These are phyloP conservation scores for Micromys minutus DNA, from an alignment of 2,113 vertebrate genomes.

Conservation along the genomic window DNA sequence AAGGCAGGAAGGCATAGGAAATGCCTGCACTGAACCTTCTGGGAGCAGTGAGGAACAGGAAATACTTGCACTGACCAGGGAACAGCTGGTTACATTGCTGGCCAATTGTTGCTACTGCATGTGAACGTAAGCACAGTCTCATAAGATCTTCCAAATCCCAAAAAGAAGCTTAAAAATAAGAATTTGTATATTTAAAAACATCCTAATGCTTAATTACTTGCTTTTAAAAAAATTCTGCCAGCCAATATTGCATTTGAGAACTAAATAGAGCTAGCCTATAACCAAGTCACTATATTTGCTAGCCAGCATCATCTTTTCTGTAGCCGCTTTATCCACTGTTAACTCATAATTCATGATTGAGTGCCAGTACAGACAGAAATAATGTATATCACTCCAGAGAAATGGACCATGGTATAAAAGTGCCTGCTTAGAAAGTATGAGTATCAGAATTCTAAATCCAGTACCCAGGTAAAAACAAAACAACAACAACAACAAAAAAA, in stretches of 20 bases:
- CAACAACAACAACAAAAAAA: no score
- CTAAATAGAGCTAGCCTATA: background rate
- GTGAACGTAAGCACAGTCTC: background rate
- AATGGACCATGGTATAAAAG: background rate
- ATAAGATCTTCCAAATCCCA: constrained; percentile 33
- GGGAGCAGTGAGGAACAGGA: background rate
- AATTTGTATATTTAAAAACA: background rate
- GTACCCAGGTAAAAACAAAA: no score
- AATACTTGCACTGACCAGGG: background rate
- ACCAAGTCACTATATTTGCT: background rate
- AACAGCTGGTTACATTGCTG: constrained; percentile 2
- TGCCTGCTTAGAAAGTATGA: background rate
- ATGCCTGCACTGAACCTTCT: background rate
- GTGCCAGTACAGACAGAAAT: background rate
- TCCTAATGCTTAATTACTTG: constrained; percentile 2
- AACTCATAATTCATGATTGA: constrained; percentile 5
- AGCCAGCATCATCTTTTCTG: background rate
- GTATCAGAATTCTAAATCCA: background rate
- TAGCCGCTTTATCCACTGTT: background rate
- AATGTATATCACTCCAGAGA: background rate
- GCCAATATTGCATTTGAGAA: background rate
- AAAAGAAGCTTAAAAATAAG: constrained; percentile 35
- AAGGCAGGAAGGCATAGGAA: background rate
- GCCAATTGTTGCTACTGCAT: background rate
- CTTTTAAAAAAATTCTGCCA: background rate